Evolutionary conservation across 2,888 invertebrate genomes (phyloP), one percentile per base, ranked within the genome.

Genomic region (Macrophya annulata): DNA sequence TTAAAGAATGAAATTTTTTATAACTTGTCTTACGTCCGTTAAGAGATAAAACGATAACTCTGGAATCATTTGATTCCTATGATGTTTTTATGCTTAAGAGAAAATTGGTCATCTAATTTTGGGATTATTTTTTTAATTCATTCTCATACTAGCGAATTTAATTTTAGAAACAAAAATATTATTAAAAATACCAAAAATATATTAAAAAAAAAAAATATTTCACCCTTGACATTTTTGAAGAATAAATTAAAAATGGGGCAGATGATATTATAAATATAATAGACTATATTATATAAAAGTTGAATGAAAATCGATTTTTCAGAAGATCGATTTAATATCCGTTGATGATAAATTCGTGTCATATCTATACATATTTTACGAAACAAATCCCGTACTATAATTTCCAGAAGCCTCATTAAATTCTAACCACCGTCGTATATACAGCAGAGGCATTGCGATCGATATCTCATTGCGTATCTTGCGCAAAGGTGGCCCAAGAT

Each of bases 391-490:
- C 40, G 9, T 25, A 68, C 37, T 9, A 43, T 74, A 74, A 45
- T 45, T 21, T 21, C 6, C 17, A 17, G 43, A 45, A n/a, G 43
- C 4, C 45, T 74, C 74, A 45, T 74, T 45, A 45, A 45, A 74
- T 21, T 74, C 43, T 74, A 74, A 43, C 43, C 17, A 68, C 68
- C 68, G 1, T 37, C 68, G 55, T 55, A n/a, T 40, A 31, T 12
- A 31, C 31, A 31, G 31, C 31, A 31, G 12, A 45, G 12, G n/a
- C 45, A 45, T 74, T 68, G 45, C 74, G 25, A 74, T 74, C 74
- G 45, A 74, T 74, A 74, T 43, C 74, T 74, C 45, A 45, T 74
- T 74, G 74, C 25, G 74, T 74, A 72, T 40, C 40, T 74, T n/a
- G n/a, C 5, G 21, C 43, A 45, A 45, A 74, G 74, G 45, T 74